Base-by-base conservation (phyloP, 1,140 invertebrate genomes). In the Zaprionus gabonicus region DNA sequence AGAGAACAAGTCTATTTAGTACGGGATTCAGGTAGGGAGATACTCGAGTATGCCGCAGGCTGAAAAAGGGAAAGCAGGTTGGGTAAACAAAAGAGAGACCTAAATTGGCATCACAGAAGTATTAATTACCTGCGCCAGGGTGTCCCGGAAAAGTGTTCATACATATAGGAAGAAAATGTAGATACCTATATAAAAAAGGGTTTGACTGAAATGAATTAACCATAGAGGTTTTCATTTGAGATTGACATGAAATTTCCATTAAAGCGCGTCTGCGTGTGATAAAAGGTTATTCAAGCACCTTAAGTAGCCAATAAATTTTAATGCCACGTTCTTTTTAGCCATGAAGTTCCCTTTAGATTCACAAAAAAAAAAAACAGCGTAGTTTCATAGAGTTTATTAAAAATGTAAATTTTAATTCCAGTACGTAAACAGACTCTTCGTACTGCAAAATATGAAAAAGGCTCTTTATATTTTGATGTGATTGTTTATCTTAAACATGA, bases 1-100 rank as follows among this genome's bases (percentile, higher is more conserved):
- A 74, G 70, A 77, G 68, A 87, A 69, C n/a, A 41, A 36, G 69
- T 80, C 82, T 74, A 87, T 86, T 83, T 36, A 53, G 23, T 38
- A 41, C 57, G 67, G 57, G 27, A 17, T n/a, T 5, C 55, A 67
- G 57, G 31, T n/a, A n/a, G 15, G 23, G 20, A 1, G 46, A 23
- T 12, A 12, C 9, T 9, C 2, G 46, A 9, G 46, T 12, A 9
- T 0, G 67, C 72, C 59, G 9, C 38, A 53, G 72, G 67, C 28
- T 23, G 36, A 46, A 71, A 34, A 27, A 5, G 31, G 4, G 36
- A 56, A 34, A 38, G 44, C 2, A 55, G 13, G 36, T 38, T 38
- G 36, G 2, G 12, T 13, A 57, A 41, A 41, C 27, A 62, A 46
- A 62, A 49, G 28, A 34, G 17, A 17, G 31, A 1, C 27, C 12